Percentiles rank a stretch among this genome's conserved stretches.
Conservation (phyloP, 2,888 invertebrate genomes). For the Drepana falcataria region DNA sequence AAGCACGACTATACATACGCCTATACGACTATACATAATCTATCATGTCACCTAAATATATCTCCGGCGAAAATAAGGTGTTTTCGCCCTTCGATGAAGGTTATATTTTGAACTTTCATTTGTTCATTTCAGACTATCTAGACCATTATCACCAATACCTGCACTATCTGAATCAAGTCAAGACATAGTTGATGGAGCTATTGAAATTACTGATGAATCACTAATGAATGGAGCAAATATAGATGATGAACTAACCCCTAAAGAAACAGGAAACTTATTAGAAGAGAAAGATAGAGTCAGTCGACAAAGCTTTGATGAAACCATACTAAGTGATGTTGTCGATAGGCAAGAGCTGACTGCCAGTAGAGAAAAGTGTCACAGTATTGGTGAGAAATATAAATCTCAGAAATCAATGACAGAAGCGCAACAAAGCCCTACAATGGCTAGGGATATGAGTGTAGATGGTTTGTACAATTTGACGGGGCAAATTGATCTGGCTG, state of each 20-base stretch:
- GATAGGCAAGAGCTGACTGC: constrained; percentile 55
- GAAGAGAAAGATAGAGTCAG: constrained; percentile 69
- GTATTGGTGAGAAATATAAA: constrained; percentile 72
- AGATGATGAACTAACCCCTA: constrained; percentile 58
- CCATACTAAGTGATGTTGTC: constrained; percentile 49
- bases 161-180: constrained; percentile 28
- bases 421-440: constrained; percentile 72
- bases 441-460: constrained; percentile 85
- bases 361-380: constrained; percentile 70
- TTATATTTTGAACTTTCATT: too few species aligned
- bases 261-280: constrained; percentile 61
- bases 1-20: too few species aligned
- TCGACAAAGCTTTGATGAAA: constrained; percentile 67
- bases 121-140: constrained; percentile 41
- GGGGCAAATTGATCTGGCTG: constrained; percentile 82
- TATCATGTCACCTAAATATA: too few species aligned
- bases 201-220: constrained; percentile 36
- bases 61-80: too few species aligned
- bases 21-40: too few species aligned
- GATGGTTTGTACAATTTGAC: constrained; percentile 80
- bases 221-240: constrained; percentile 48
- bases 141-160: constrained; percentile 61
- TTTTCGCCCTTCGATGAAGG: too few species aligned
- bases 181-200: constrained; percentile 29
- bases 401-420: constrained; percentile 53